Base-by-base conservation (phyloP, 2,888 invertebrate species). In the Tenthredo notha region DNA sequence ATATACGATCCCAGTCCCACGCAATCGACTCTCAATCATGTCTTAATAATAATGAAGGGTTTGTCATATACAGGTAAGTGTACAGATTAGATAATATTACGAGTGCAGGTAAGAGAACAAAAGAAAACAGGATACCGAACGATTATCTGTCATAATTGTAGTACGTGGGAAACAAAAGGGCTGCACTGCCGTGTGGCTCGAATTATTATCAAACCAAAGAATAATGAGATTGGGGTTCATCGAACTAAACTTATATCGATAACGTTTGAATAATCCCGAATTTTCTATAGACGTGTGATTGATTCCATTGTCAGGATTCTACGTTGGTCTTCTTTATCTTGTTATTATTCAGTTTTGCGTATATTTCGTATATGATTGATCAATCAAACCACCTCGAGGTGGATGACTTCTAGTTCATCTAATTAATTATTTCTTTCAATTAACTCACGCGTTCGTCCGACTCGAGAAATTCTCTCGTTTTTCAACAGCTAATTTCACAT, bases 401-500 rank as follows among this genome's bases (percentile, higher is more conserved):
- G 9, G 21, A 9, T 21, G 25, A 0, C 61, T 61, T 12, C 25
- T 25, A 61, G 25, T 61, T 5, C 61, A 61, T 9, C 12, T 61
- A 12, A 21, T n/a, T 58, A n/a, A 37, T 67, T 43, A 7, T 12
- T 40, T 10, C 43, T 9, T 21, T 37, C 10, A 74, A 74, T 43
- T 74, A 70, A 37, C 6, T 18, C 4, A 33, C 15, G 33, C 2
- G 33, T 43, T 74, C 21, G 21, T 74, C 72, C 12, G 21, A 21
- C 40, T 37, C 40, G n/a, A n/a, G n/a, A 43, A 43, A 21, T 74
- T 74, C 43, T 43, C 72, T 74, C 18, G 29, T 50, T 47, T 50
- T 54, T 54, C 18, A 54, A 77, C n/a, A 33, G 77, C 54, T 77
- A 77, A 77, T 54, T 50, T 50, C 7, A 25, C 29, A 54, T 33